These are phyloP conservation scores for Syngnathoides biaculeatus DNA, from an alignment of 2,113 vertebrate genomes.

Conservation along the genomic window DNA sequence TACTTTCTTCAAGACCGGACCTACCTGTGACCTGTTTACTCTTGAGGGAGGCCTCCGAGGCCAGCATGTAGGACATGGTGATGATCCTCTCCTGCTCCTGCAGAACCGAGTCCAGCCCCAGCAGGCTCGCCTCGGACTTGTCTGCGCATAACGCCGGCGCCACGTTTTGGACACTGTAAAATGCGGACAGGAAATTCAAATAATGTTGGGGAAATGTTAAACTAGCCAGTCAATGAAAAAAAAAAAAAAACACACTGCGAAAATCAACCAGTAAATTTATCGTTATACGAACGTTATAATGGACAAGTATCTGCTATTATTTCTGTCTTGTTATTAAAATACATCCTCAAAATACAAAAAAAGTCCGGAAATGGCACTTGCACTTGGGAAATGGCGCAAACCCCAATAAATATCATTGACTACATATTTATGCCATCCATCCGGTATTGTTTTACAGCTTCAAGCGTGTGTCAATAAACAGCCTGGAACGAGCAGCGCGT, in stretches of 20 bases:
- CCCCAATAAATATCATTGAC: not conserved
- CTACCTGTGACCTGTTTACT: conserved; percentile 97
- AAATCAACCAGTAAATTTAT: not conserved
- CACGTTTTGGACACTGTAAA: conserved; percentile 84
- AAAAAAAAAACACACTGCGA: not conserved
- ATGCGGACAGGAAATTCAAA: conserved; percentile 9
- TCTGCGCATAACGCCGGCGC: conserved; percentile 73
- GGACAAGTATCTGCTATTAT: not conserved
- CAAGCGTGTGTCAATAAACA: too few species aligned
- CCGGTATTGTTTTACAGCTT: too few species aligned
- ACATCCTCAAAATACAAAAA: not conserved
- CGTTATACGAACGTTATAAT: not conserved
- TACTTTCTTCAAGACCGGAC: conserved; percentile 7
- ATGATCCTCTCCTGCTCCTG: conserved; percentile 94
- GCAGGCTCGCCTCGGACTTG: conserved; percentile 67
- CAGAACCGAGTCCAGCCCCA: conserved; percentile 81
- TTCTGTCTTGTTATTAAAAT: not conserved
- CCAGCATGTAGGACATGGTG: conserved; percentile 93
- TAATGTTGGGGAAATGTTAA: not conserved
- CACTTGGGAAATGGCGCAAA: not conserved
- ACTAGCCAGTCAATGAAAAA: not conserved
- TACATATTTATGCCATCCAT: not conserved
- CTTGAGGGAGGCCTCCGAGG: conserved; percentile 94
- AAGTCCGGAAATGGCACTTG: not conserved
- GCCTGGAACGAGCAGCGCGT: too few species aligned